Base-by-base conservation (phyloP, 2,797 vertebrate species). In the Euphonia xanthogaster region DNA sequence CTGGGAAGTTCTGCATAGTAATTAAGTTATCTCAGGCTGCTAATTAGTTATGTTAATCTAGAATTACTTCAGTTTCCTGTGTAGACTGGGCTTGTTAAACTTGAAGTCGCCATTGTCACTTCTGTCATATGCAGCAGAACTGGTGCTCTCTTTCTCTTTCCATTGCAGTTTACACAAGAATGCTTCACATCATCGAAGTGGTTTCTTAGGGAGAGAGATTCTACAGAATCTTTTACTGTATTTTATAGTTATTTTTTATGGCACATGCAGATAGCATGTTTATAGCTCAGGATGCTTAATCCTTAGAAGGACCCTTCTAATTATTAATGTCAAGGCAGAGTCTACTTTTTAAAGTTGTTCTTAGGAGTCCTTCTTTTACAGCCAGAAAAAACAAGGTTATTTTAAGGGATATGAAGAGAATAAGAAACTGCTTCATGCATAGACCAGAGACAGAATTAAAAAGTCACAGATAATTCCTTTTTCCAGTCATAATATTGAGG, bases 1-100 rank as follows among this genome's bases (percentile, higher is more conserved):
- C 84, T 95, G 97, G 96, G 95, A 97, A 97, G 98, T 97, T 97
- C 97, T 97, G 96, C 98, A 79, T 82, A 89, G 95, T 86, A 96
- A 96, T 96, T 96, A 96, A 71, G 74, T 86, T 95, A 95, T 93
- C 93, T 87, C 90, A 94, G 83, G 58, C 71, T 95, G 51, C 75
- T 95, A 96, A 97, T 97, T 96, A 95, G 67, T 94, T 80, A 88
- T 76, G 85, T 74, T 96, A 94, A 95, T 95, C 94, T 84, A 73
- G 82, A 90, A 91, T 76, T 73, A 67, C 79, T 91, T 88, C 45
- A 53, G 42, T 76, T 94, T 86, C 79, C 74, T 71, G n/a, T 44
- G 78, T 83, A 88, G 75, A 83, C 45, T 58, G 70, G 78, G 42
- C 72, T 92, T 83, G 79, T 92, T 94, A 88, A 94, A 86, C 67